Percentiles rank a stretch among this genome's conserved stretches.
Evolutionary conservation across 2,797 vertebrate species (phyloP).

Genomic region (Acipenser oxyrinchus): DNA sequence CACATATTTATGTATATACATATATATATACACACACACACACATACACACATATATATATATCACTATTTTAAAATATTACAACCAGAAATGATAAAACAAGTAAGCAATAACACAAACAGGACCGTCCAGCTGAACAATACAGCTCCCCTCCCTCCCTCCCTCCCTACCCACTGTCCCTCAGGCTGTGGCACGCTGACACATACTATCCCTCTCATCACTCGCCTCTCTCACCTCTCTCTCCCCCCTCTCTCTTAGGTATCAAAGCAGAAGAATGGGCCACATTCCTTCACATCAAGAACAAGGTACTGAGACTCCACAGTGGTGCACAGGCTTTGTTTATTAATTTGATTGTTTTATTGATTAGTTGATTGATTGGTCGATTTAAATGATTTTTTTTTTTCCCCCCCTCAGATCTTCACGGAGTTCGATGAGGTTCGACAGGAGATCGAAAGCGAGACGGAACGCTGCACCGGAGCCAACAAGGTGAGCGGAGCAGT

Average conservation of each 20-base stretch:
- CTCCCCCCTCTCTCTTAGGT: constrained; percentile 36
- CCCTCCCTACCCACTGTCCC: no score
- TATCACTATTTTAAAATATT: no score
- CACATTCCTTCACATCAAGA: constrained; percentile 70
- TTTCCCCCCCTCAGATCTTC: constrained; percentile 48
- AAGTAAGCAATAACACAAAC: no score
- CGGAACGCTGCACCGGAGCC: constrained; percentile 52
- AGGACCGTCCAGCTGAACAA: no score
- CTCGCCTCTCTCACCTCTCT: constrained; percentile 1
- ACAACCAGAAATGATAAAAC: no score
- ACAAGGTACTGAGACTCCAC: constrained; percentile 49
- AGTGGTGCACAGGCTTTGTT: not conserved
- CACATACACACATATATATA: no score
- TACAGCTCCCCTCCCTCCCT: no score
- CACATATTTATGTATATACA: no score
- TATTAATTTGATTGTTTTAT: constrained; percentile 6
- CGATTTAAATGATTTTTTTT: not conserved
- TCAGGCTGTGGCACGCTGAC: no score
- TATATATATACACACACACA: no score
- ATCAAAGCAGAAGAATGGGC: constrained; percentile 74
- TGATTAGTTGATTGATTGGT: constrained; percentile 4
- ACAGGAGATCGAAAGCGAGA: constrained; percentile 66
- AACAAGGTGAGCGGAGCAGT: constrained; percentile 56
- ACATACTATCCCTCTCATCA: no score
- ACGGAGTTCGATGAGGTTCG: constrained; percentile 63